Percentiles rank a stretch among this genome's conserved stretches.
Evolutionary conservation across 2,797 vertebrate species (phyloP).

Genomic region (Oryzias sinensis): DNA sequence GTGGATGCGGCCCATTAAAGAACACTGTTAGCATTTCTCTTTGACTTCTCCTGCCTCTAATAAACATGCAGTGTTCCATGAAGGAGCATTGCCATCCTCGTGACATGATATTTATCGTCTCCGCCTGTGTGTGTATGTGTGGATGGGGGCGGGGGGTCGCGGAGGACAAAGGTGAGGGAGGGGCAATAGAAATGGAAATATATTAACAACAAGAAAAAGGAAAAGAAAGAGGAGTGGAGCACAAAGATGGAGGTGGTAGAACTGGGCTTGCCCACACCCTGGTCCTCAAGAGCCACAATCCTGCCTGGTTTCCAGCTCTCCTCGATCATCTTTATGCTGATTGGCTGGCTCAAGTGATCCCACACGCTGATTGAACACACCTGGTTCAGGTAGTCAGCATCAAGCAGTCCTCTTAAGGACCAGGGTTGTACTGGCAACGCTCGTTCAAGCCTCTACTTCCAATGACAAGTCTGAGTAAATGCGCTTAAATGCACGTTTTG

Average conservation of each 20-base stretch:
- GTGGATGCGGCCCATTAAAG: constrained; percentile 99
- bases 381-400: too few species aligned
- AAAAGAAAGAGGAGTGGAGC: constrained; percentile 40
- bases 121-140: constrained; percentile 59
- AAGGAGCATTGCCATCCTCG: constrained; percentile 95
- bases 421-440: too few species aligned
- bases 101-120: constrained; percentile 99
- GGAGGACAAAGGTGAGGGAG: constrained; percentile 72
- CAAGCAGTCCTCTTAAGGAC: too few species aligned
- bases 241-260: constrained; percentile 54
- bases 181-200: constrained; percentile 51
- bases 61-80: constrained; percentile 99
- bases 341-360: too few species aligned
- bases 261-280: not conserved
- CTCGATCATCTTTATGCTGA: too few species aligned
- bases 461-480: too few species aligned
- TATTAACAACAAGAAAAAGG: constrained; percentile 51
- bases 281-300: too few species aligned
- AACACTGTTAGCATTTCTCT: constrained; percentile 99
- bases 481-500: too few species aligned
- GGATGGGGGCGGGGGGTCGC: constrained; percentile 71
- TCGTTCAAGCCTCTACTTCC: too few species aligned
- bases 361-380: too few species aligned
- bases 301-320: too few species aligned
- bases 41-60: constrained; percentile 97